These are phyloP conservation scores for Euzetes globulus DNA, from an alignment of 2,888 invertebrate species.

Conservation along the genomic window DNA sequence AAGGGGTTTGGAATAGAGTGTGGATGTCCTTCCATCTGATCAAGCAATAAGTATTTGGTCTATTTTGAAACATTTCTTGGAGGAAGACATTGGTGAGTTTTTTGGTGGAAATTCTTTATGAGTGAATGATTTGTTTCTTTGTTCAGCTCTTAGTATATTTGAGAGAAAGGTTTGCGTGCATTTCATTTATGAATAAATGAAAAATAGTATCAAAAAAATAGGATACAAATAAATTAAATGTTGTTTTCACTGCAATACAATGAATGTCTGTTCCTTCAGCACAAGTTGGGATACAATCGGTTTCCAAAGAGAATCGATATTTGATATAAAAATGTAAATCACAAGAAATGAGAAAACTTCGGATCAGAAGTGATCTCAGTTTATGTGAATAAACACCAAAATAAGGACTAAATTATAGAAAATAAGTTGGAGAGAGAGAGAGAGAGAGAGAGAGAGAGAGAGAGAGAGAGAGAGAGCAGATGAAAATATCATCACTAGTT, in stretches of 20 bases:
- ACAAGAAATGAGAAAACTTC: not conserved
- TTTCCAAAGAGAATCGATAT: not conserved
- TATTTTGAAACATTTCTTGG: not conserved
- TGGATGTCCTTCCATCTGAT: not conserved
- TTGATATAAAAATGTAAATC: conserved; percentile 19
- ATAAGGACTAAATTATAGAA: not conserved
- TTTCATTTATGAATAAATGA: not conserved
- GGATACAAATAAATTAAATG: not conserved
- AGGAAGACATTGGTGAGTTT: not conserved
- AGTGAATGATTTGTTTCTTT: not conserved
- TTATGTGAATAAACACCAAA: not conserved
- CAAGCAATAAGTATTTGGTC: not conserved
- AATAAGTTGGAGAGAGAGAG: conserved; percentile 31
- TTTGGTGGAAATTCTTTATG: not conserved
- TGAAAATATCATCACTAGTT: not conserved
- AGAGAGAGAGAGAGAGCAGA: conserved; percentile 21
- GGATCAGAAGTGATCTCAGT: conserved; percentile 4
- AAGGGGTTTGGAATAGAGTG: not conserved
- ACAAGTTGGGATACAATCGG: not conserved
- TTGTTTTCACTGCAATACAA: not conserved
- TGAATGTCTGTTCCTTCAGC: not conserved
- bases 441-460: conserved; percentile 28
- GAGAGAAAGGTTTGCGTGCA: conserved; percentile 9
- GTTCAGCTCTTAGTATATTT: not conserved
- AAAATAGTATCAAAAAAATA: not conserved